Percentiles rank a stretch among this genome's conserved stretches.
These are phyloP conservation scores for Agrochola macilenta DNA, from an alignment of 2,888 invertebrate genomes.

Conservation along the genomic window DNA sequence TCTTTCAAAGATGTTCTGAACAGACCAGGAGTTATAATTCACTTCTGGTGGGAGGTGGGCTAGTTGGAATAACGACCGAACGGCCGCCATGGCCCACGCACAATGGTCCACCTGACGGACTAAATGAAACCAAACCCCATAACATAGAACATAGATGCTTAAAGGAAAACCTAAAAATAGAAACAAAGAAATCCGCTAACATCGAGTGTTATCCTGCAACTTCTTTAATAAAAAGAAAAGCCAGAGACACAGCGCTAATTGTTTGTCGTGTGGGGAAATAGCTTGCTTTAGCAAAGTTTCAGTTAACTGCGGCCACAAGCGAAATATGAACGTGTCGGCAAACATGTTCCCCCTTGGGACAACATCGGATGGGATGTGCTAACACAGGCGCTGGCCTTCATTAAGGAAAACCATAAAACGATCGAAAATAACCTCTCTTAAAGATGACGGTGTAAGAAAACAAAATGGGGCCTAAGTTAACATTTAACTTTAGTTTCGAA, in stretches of 20 bases:
- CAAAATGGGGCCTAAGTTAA: slow-evolving; percentile 17
- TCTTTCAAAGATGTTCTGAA: too few species aligned
- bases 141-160: neutral
- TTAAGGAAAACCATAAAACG: slow-evolving; percentile 84
- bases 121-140: too few species aligned
- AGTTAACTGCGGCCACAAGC: slow-evolving; percentile 74
- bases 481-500: neutral
- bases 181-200: neutral
- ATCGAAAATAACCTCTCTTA: slow-evolving; percentile 78
- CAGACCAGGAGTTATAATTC: too few species aligned
- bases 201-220: neutral
- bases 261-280: slow-evolving; percentile 73
- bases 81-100: too few species aligned
- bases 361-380: slow-evolving; percentile 77
- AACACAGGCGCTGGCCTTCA: slow-evolving; percentile 77
- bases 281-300: slow-evolving; percentile 77
- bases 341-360: slow-evolving; percentile 81
- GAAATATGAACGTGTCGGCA: slow-evolving; percentile 81
- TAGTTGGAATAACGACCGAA: too few species aligned
- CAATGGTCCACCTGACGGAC: too few species aligned
- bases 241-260: slow-evolving; percentile 67
- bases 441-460: slow-evolving; percentile 65
- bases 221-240: slow-evolving; percentile 56
- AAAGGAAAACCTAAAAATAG: neutral
- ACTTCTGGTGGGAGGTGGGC: too few species aligned